Evolutionary conservation across 2,888 invertebrate species (phyloP), one percentile per base, ranked within the genome.

Genomic region (Pollenia angustigena): DNA sequence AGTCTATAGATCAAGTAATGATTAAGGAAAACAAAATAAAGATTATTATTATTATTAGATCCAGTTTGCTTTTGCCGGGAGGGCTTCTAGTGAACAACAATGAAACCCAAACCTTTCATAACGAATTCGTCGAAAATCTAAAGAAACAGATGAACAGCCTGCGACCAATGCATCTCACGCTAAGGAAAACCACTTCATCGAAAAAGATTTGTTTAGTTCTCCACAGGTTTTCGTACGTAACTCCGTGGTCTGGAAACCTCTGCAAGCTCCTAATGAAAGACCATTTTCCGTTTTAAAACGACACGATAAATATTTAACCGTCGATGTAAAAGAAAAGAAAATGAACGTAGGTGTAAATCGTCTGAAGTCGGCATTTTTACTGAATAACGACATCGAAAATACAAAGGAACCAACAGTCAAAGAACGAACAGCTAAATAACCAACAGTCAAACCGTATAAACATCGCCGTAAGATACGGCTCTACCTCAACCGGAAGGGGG

Each of bases 141-240:
- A 2, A 23, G 23, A n/a, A 23, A 23, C 23, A 23, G 2, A 23
- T 23, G 23, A 23, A 23, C 23, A 23, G 48, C 6, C 32, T 76
- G 50, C 64, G 64, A 14, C 76, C 64, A 14, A 76, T 64, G 52
- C 68, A 4, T 32, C 40, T 0, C 52, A 69, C 12, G 23, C 62
- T 2, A 78, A 68, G 3, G 16, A 32, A 2, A 68, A 66, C 12
- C 68, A 50, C 2, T 78, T 78, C 12, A 78, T 78, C 8, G 58
- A 68, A 50, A 79, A 69, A 11, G 32, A 18, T 32, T 18, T 68
- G 10, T 50, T 48, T 11, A 52, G 60, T 12, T 60, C 68, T 9
- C 79, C 69, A 42, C 69, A 79, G 69, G 79, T 79, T 0, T 79
- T 79, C 18, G 40, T 79, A 44, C 60, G 69, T 6, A 79, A 60